These are phyloP conservation scores for Caenorhabditis brenneri DNA, from an alignment of 1,140 invertebrate genomes.

Conservation along the genomic window DNA sequence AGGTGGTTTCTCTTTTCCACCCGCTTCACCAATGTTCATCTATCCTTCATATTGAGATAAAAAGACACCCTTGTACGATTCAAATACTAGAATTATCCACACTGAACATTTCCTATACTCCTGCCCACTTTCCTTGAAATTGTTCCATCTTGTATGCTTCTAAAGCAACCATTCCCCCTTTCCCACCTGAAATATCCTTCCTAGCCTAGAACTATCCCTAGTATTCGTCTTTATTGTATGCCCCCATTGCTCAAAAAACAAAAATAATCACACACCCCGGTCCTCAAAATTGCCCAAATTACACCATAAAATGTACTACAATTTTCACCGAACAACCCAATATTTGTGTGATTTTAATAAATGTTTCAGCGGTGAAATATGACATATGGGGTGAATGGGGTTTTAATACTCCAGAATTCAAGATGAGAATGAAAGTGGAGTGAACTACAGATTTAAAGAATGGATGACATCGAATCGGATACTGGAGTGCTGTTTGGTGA, in stretches of 20 bases:
- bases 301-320: background rate
- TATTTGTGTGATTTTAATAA: background rate
- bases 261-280: background rate
- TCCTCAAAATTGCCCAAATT: background rate
- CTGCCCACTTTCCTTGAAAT: background rate
- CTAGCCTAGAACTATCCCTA: background rate
- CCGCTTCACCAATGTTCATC: background rate
- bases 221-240: conserved; percentile 13
- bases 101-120: background rate
- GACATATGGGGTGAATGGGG: too few relatives aligned
- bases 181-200: background rate
- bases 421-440: too few relatives aligned
- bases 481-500: too few relatives aligned
- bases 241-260: background rate
- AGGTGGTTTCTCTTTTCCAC: background rate
- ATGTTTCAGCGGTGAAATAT: background rate
- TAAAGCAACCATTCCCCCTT: background rate
- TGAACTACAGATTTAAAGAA: too few relatives aligned
- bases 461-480: too few relatives aligned
- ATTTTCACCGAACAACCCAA: background rate
- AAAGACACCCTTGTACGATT: background rate
- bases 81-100: background rate
- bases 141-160: conserved; percentile 22
- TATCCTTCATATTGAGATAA: too few relatives aligned
- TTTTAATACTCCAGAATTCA: too few relatives aligned